Evolutionary conservation across 1,140 invertebrate genomes (phyloP), one percentile per base, ranked within the genome.

Genomic region (Atopsyche davidsoni): DNA sequence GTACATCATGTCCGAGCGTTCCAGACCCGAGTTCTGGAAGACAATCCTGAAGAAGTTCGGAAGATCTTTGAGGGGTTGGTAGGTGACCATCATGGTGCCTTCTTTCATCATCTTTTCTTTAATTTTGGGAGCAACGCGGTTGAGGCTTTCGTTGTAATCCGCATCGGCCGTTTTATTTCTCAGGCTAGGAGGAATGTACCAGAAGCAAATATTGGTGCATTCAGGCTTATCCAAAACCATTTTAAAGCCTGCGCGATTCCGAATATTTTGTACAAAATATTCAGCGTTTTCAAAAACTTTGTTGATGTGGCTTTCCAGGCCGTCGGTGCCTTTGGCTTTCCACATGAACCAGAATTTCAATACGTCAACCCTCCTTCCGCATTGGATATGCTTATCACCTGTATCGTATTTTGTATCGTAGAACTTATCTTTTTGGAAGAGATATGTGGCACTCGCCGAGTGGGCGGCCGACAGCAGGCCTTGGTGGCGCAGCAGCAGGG

Each of bases 321-420:
- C 91, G 13, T 71, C 65, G 1, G 79, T 85, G n/a, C 91, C 91
- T 75, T 94, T 95, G 1, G 89, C 89, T 61, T 92, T 92, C 95
- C 94, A 97, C 92, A 96, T 96, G 57, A 93, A 85, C 94, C 94
- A 98, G 61, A 97, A 89, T 66, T 97, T 97, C 35, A 96, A 77
- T 2, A 96, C 88, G 62, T 98, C 94, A 9, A 91, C 93, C 51
- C 91, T 79, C n/a, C 94, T 76, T 0, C 94, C 94, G 62, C 94
- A 95, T 63, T 83, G 80, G 14, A 98, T 83, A 53, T 95, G 87
- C 63, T 96, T 97, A 64, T 97, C 94, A 0, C 95, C 94, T 0
- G 86, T 91, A 62, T 96, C 93, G 59, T 83, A 96, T 9, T 76
- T 76, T 0, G 89, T 87, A 64, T 97, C 91, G 68, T 98, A 98